Base-by-base conservation (phyloP, 2,797 vertebrate genomes). In the Peromyscus eremicus region DNA sequence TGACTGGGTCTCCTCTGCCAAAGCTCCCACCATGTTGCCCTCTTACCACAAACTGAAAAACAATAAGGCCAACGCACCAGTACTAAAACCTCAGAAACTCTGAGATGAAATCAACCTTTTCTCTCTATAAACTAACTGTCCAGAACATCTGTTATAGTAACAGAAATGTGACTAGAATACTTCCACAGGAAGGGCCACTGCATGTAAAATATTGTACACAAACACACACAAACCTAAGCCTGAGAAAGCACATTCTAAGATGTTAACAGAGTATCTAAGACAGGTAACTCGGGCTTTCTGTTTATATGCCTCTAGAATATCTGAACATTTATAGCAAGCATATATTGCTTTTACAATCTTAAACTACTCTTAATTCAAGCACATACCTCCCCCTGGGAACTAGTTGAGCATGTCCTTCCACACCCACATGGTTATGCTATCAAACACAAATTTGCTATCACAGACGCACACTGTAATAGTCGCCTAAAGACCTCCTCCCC, bases 351-450 rank as follows among this genome's bases (percentile, higher is more conserved):
- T 88, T 83, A 82, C 93, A 62, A 57, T 83, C 70, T 97, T 95
- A 94, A 87, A 62, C 66, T 79, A 17, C 76, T 55, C 91, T 93
- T 91, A 91, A 95, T 94, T 85, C 83, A 96, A 96, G 88, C 70
- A 82, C 52, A 0, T 5, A 66, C 29, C 80, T 97, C 89, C 89
- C 64, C 87, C 90, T 34, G 76, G 66, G 96, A 94, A 75, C 81
- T 34, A 66, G 34, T 43, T 89, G 75, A 84, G 43, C 40, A 88
- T 40, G 27, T 82, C 91, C 40, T 76, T 85, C 85, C 68, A 90
- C 64, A 92, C 27, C 85, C 85, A 89, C 79, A 55, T 1, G n/a
- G 32, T 8, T 84, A 73, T 73, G 84, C 66, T 49, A 49, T 94
- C 85, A 87, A 96, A 94, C 49, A 82, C 91, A 60, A 76, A 89